Evolutionary conservation across 2,113 vertebrate species (phyloP).

Genomic region (Felis catus): DNA sequence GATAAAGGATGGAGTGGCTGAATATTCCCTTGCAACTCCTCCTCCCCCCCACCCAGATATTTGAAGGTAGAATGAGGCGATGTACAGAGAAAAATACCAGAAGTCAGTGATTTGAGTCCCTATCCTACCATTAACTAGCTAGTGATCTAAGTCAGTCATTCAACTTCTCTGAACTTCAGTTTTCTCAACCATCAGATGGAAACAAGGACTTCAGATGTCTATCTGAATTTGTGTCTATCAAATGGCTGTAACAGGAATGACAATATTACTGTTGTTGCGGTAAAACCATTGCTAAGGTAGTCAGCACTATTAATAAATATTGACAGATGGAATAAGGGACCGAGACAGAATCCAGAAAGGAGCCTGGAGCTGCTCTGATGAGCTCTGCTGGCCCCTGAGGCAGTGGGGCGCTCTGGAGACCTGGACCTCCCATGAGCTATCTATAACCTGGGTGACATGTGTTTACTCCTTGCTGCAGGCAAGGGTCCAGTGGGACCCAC

Average conservation of each 20-base stretch:
- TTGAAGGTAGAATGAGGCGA: background rate
- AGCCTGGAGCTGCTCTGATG: background rate
- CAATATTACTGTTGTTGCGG: background rate
- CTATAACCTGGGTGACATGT: conserved; percentile 43
- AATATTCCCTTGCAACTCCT: background rate
- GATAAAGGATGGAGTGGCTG: background rate
- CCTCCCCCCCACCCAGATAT: background rate
- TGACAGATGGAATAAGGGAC: background rate
- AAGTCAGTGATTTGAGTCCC: background rate
- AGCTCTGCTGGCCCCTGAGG: background rate
- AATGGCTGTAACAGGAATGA: background rate
- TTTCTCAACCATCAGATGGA: background rate
- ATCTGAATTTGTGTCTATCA: background rate
- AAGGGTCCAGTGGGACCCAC: background rate
- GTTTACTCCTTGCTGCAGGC: conserved; percentile 65
- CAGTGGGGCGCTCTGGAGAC: background rate
- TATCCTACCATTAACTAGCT: background rate
- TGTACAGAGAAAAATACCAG: background rate
- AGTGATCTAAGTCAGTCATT: background rate
- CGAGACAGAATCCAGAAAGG: background rate
- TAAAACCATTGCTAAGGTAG: background rate
- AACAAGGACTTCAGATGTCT: background rate
- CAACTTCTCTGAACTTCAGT: background rate
- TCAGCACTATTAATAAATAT: background rate
- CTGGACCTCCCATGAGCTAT: background rate